Base-by-base conservation (phyloP, 1,140 invertebrate species). In the Laupala kohalensis region DNA sequence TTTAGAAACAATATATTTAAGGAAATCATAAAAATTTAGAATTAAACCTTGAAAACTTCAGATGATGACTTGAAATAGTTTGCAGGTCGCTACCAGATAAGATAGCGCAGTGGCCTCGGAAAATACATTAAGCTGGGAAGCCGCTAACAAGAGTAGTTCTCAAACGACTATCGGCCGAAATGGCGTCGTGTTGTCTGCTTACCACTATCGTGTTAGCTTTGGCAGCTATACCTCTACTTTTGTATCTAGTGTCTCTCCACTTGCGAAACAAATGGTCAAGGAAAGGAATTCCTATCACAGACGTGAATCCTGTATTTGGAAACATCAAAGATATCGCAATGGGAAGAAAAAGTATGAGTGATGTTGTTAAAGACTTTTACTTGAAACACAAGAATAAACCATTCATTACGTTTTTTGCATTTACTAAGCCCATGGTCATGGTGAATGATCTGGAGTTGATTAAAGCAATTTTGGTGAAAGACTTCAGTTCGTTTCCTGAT, bases 401-500 rank as follows among this genome's bases (percentile, higher is more conserved):
- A 4, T 53, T 53, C 19, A 53, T 53, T 53, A 84, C 84, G 0
- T 79, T 77, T n/a, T 85, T 79, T 24, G 77, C 82, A 25, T 81
- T 84, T 66, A 79, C 78, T 12, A 80, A 80, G 70, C 84, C 84
- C 5, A 79, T 79, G 13, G 69, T 86, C 3, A 75, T 83, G 3
- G 67, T 82, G 15, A 75, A 79, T 9, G 84, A 86, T 77, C 81
- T 80, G 3, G 79, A 83, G 73, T 75, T 87, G 9, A 79, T 86
- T 5, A 81, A 81, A 72, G 37, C 75, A 0, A 77, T 86, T 13
- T 27, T 85, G 0, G 77, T 81, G 0, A 84, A 82, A 67, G 82
- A 86, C 73, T 85, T 85, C 53, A 37, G 75, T 2, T 76, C 78
- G 75, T 86, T 86, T 75, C 77, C 78, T 24, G 80, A 83, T 74